phyloP scores from a whole-genome alignment of 2,888 invertebrate species.

The Hydrotaea diabolus region DNA sequence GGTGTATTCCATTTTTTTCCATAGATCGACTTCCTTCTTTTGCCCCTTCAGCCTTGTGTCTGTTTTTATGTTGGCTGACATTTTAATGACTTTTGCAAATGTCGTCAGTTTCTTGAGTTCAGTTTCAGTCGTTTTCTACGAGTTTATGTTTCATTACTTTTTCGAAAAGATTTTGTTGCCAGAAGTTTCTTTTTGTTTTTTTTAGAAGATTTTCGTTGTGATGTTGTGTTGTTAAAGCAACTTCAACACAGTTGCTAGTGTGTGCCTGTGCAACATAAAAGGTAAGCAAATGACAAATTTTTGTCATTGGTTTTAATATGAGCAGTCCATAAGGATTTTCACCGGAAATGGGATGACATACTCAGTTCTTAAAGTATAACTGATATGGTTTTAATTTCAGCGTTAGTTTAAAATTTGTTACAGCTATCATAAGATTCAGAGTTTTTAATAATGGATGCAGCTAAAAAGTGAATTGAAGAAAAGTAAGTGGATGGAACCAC shows the following conservation, averaged over 20 bases:
- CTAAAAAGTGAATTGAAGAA: no score
- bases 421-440: no score
- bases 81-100: slow-evolving; percentile 64
- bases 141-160: slow-evolving; percentile 67
- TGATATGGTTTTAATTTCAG: no score
- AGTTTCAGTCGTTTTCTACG: slow-evolving; percentile 74
- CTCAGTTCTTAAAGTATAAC: no score
- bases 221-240: neutral
- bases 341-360: neutral
- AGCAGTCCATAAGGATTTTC: slow-evolving; percentile 4
- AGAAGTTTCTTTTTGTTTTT: slow-evolving; percentile 75
- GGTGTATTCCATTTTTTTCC: neutral
- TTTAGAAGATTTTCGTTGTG: slow-evolving; percentile 56
- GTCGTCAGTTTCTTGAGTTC: slow-evolving; percentile 58
- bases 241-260: neutral
- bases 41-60: neutral
- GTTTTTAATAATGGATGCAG: no score
- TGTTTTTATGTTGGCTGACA: slow-evolving; percentile 47
- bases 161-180: slow-evolving; percentile 59
- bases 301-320: neutral
- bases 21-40: neutral
- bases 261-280: neutral
- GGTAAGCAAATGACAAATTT: slow-evolving; percentile 24
- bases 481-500: no score
- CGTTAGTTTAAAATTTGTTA: no score